Conservation (phyloP, 2,888 invertebrate species). For the Standfussiana lucernea region DNA sequence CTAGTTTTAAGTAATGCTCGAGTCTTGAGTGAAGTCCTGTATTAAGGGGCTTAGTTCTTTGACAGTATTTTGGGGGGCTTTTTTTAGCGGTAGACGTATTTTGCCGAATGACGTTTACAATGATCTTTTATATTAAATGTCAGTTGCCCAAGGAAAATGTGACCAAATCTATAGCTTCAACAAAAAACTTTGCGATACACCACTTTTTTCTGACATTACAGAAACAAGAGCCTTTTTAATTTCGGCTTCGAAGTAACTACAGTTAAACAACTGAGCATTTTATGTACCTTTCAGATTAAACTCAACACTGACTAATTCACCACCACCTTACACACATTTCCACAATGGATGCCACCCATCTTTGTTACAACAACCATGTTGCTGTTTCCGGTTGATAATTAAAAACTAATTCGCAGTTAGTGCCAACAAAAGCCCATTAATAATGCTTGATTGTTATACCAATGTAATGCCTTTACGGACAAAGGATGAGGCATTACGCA, state of each 20-base stretch:
- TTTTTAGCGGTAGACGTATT: background rate
- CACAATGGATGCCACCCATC: constrained; percentile 60
- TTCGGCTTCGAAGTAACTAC: background rate
- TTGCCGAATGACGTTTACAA: background rate
- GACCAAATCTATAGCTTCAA: background rate
- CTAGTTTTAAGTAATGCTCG: background rate
- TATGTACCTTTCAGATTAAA: constrained; percentile 25
- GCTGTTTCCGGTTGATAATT: constrained; percentile 84
- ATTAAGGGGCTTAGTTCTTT: background rate
- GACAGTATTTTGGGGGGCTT: background rate
- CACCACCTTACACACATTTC: constrained; percentile 26
- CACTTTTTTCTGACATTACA: background rate
- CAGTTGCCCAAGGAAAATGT: background rate
- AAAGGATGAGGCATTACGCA: constrained; percentile 73
- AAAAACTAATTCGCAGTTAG: constrained; percentile 84
- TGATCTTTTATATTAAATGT: background rate
- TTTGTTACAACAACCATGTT: constrained; percentile 74
- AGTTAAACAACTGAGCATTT: background rate
- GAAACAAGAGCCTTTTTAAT: background rate
- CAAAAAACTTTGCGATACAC: background rate
- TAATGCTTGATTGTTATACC: constrained; percentile 82
- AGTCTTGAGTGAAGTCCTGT: background rate
- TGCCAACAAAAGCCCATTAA: constrained; percentile 86
- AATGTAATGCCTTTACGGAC: constrained; percentile 64
- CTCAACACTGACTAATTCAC: constrained; percentile 38